Evolutionary conservation across 2,113 vertebrate species (phyloP).

Genomic region (Telmatochromis bifrenatus): DNA sequence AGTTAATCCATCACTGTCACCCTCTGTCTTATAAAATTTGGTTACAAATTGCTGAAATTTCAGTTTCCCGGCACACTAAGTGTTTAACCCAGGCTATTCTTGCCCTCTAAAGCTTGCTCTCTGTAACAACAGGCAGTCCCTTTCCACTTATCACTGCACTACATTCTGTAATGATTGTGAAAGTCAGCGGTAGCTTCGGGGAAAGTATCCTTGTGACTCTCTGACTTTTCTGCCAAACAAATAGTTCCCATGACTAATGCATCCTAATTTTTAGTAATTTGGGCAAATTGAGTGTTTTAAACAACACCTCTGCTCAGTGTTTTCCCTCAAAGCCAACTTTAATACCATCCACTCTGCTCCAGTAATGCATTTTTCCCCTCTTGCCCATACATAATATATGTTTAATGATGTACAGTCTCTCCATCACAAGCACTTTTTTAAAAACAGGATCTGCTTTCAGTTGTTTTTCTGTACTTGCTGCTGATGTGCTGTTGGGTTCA

Average conservation of each 20-base stretch:
- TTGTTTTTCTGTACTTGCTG: neutral
- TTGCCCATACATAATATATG: neutral
- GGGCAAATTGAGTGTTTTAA: neutral
- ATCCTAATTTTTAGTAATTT: neutral
- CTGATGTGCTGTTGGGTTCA: neutral
- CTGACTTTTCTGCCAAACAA: neutral
- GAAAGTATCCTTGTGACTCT: neutral
- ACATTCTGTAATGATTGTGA: neutral
- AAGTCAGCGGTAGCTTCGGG: neutral
- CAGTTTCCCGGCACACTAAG: neutral
- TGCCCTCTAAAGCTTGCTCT: neutral
- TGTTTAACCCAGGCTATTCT: neutral
- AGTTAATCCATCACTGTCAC: neutral
- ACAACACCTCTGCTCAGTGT: neutral
- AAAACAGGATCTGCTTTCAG: neutral
- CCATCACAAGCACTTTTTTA: neutral
- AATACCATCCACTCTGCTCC: neutral
- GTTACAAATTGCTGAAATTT: neutral
- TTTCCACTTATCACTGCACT: neutral
- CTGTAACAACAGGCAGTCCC: neutral
- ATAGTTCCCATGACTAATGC: neutral
- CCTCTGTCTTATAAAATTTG: neutral
- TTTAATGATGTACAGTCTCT: neutral
- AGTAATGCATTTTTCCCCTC: neutral
- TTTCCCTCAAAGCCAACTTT: neutral